These are phyloP conservation scores for Hypanus sabinus DNA, from an alignment of 2,113 vertebrate genomes.

Conservation along the genomic window DNA sequence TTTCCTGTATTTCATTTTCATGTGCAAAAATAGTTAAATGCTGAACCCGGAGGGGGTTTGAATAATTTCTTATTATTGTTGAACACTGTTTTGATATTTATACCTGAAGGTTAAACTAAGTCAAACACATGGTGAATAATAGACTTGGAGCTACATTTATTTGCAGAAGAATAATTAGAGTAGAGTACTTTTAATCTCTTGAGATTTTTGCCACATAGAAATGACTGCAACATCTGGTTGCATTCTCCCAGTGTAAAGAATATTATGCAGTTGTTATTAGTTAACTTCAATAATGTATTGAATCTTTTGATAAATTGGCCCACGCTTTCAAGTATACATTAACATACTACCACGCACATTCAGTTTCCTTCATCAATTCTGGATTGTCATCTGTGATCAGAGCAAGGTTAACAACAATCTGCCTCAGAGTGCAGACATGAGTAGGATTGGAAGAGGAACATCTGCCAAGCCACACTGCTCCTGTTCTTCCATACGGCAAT, in stretches of 20 bases:
- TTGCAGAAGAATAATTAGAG: constrained; percentile 1
- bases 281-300: constrained; percentile 14
- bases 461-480: not conserved
- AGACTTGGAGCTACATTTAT: not conserved
- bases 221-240: not conserved
- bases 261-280: not conserved
- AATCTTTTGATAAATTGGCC: not conserved
- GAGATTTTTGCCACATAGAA: not conserved
- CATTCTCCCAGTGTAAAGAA: not conserved
- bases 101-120: not conserved
- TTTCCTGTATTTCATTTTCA: not conserved
- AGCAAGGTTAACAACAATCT: not conserved
- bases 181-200: not conserved
- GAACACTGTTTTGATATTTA: not conserved
- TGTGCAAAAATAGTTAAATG: not conserved
- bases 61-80: not conserved
- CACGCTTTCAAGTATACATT: not conserved
- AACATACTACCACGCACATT: not conserved
- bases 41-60: not conserved
- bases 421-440: not conserved
- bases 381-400: not conserved
- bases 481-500: not conserved
- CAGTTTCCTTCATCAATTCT: not conserved
- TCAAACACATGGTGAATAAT: not conserved
- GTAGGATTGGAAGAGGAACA: not conserved